Evolutionary conservation across 2,797 vertebrate species (phyloP), one percentile per base, ranked within the genome.

Genomic region (Synaphobranchus kaupii): DNA sequence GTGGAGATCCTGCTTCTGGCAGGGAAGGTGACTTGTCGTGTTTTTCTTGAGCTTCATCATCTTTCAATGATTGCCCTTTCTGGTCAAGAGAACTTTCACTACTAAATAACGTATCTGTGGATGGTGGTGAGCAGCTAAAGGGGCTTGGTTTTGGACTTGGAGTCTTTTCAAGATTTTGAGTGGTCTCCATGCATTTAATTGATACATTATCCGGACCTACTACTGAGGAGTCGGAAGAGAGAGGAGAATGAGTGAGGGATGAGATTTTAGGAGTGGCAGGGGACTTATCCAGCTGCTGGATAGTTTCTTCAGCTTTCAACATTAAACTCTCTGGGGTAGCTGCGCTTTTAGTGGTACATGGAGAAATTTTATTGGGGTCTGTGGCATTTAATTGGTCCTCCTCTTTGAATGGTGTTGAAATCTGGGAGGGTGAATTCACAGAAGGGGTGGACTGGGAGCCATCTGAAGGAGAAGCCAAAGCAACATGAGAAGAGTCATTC

Each of bases 381-480:
- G 95, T 93, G 28, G 95, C 91, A 58, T 84, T 78, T 34, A 88
- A 58, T 54, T 82, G 86, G 28, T 92, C 90, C 86, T 97, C 96
- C 0, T 96, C 96, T 87, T 96, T 95, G 73, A 96, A 90, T 89
- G 96, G 96, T 85, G 95, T 96, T 83, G 93, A 88, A 89, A 97
- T 94, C 92, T 98, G 98, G 91, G 97, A 98, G 88, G 97, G 98
- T 39, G 98, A 98, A 83, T 97, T 97, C 90, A 95, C 97, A 85
- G 98, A 98, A 50, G 98, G 98, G 89, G 96, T 97, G 85, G 98
- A 98, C 31, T 98, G 97, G 86, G 98, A 99, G 63, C 95, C 96
- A 92, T 99, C 98, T 71, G 97, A 98, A 86, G 98, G 98, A 90
- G 98, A 97, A 85, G 96, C 96, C 66, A 97, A 98, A 91, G 96